Evolutionary conservation across 2,888 invertebrate species (phyloP).

Genomic region (Leucophenga montana): DNA sequence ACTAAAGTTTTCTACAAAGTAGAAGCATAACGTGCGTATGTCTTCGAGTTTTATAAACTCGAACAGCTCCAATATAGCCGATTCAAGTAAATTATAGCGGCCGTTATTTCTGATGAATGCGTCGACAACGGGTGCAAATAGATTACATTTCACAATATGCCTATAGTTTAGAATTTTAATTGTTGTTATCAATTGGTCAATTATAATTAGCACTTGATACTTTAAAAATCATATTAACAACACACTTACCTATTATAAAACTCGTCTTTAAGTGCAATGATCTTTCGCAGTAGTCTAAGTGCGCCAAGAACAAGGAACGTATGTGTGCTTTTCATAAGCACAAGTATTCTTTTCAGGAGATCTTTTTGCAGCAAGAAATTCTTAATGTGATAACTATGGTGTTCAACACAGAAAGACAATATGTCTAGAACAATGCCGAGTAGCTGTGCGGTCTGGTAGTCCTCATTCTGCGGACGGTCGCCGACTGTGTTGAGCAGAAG

Average conservation of each 20-base stretch:
- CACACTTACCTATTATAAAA: conserved; percentile 85
- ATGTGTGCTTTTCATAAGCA: conserved; percentile 96
- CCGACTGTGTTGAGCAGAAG: conserved; percentile 92
- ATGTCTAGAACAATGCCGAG: conserved; percentile 95
- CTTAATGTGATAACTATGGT: conserved; percentile 99
- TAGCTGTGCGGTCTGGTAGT: conserved; percentile 96
- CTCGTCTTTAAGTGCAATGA: conserved; percentile 97
- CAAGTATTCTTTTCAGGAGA: conserved; percentile 93
- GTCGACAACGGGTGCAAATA: conserved; percentile 96
- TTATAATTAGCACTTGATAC: no score
- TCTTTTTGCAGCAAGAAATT: conserved; percentile 98
- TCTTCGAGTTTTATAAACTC: conserved; percentile 98
- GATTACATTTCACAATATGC: conserved; percentile 94
- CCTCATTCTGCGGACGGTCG: conserved; percentile 92
- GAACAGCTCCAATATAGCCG: conserved; percentile 98
- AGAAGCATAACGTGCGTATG: conserved; percentile 90
- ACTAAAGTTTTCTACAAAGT: conserved; percentile 97
- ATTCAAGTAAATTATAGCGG: conserved; percentile 98
- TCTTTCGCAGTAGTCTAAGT: conserved; percentile 96
- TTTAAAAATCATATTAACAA: not conserved
- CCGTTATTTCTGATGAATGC: conserved; percentile 97
- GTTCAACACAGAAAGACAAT: conserved; percentile 98
- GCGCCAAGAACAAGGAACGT: conserved; percentile 98
- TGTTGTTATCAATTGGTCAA: no score
- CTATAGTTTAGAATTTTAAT: conserved; percentile 68